Evolutionary conservation across 2,797 vertebrate species (phyloP).

Genomic region (Atherinosoma microstoma): DNA sequence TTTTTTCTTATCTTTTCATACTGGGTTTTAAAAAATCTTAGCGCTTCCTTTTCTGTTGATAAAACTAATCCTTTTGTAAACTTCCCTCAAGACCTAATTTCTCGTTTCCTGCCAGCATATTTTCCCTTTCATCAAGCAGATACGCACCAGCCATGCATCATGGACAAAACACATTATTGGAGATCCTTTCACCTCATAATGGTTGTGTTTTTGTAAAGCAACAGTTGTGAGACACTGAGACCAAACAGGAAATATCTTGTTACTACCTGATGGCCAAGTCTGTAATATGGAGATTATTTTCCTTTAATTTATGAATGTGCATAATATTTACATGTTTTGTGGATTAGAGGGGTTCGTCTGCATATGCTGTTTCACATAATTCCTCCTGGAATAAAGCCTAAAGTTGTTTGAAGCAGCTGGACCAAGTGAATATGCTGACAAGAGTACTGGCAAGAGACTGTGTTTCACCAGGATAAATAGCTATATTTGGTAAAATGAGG

Average conservation of each 20-base stretch:
- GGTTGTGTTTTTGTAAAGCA: constrained; percentile 14
- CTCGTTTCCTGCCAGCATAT: constrained; percentile 40
- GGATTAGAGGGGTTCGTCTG: constrained; percentile 17
- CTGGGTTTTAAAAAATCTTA: constrained; percentile 12
- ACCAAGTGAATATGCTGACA: constrained; percentile 23
- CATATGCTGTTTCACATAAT: constrained; percentile 8
- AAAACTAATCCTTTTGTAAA: constrained; percentile 44
- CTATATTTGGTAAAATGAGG: not conserved
- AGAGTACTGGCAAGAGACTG: not conserved
- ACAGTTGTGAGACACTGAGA: constrained; percentile 20
- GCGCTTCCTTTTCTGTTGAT: constrained; percentile 38
- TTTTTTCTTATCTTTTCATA: constrained; percentile 9
- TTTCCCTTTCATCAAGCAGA: constrained; percentile 37
- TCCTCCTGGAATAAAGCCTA: constrained; percentile 41
- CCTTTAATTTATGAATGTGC: constrained; percentile 31
- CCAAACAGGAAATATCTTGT: constrained; percentile 44
- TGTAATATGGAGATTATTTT: not conserved
- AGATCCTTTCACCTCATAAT: constrained; percentile 36
- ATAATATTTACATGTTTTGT: constrained; percentile 44
- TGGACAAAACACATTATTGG: constrained; percentile 15
- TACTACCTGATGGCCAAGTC: constrained; percentile 22
- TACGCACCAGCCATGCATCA: constrained; percentile 29
- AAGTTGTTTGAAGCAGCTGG: constrained; percentile 51
- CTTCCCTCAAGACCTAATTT: constrained; percentile 20
- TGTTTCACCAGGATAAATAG: not conserved